These are phyloP conservation scores for Parapsyche elsis DNA, from an alignment of 1,140 invertebrate genomes.

Conservation along the genomic window DNA sequence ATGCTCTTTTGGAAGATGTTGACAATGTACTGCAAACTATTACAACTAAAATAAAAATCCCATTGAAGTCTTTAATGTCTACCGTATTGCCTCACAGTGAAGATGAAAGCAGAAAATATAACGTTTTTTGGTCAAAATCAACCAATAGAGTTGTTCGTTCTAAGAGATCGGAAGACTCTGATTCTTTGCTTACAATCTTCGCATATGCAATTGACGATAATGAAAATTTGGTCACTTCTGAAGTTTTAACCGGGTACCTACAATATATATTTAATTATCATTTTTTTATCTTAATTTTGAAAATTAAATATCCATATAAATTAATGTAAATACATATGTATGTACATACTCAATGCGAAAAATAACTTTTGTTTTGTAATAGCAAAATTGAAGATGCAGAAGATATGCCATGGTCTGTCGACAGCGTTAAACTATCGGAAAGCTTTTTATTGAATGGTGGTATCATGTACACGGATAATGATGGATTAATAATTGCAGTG, in stretches of 20 bases:
- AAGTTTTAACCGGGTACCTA: constrained; percentile 47
- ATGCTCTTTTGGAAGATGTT: constrained; percentile 50
- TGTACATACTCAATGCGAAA: neutral
- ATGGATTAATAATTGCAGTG: constrained; percentile 58
- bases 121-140: neutral
- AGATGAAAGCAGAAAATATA: neutral
- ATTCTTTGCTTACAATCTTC: constrained; percentile 48
- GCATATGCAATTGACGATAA: constrained; percentile 53
- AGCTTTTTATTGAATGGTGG: constrained; percentile 12
- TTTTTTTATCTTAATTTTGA: too few relatives aligned
- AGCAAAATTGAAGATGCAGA: constrained; percentile 11
- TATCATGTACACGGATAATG: constrained; percentile 44
- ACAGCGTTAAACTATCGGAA: constrained; percentile 2
- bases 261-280: neutral
- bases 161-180: constrained; percentile 1
- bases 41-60: constrained; percentile 19
- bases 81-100: constrained; percentile 41
- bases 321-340: too few relatives aligned
- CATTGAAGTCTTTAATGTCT: constrained; percentile 34
- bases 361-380: neutral
- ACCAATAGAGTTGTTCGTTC: neutral
- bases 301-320: too few relatives aligned
- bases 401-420: constrained; percentile 10
- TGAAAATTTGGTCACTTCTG: constrained; percentile 43
- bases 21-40: constrained; percentile 39